phyloP scores from a whole-genome alignment of 2,797 vertebrate species.

The Microctenopoma steveboyesi region DNA sequence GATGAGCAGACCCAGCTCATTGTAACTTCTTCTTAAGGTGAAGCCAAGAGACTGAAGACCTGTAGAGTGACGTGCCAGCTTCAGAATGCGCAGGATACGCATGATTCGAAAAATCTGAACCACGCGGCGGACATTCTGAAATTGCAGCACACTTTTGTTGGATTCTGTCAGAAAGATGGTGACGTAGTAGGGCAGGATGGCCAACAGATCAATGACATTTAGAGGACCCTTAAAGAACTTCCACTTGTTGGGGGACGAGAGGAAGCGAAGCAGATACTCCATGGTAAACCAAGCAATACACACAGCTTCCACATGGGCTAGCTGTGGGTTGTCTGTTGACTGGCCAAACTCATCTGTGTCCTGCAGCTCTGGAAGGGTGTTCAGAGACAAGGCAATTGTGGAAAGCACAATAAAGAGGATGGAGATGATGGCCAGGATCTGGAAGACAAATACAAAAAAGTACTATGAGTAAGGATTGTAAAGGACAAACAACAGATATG shows the following conservation, averaged over 20 bases:
- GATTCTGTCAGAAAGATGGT: constrained; percentile 99
- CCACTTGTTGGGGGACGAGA: constrained; percentile 98
- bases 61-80: constrained; percentile 96
- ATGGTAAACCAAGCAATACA: constrained; percentile 99
- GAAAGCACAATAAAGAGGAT: constrained; percentile 99
- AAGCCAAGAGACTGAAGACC: constrained; percentile 98
- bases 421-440: constrained; percentile 99
- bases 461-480: constrained; percentile 29
- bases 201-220: constrained; percentile 96
- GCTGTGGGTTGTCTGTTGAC: constrained; percentile 94
- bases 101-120: constrained; percentile 99
- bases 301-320: constrained; percentile 97
- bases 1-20: constrained; percentile 96
- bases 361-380: constrained; percentile 98
- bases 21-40: constrained; percentile 96
- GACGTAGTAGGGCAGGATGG: constrained; percentile 97
- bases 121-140: constrained; percentile 96
- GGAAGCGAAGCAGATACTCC: constrained; percentile 98
- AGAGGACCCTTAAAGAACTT: constrained; percentile 99
- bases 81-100: constrained; percentile 96
- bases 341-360: constrained; percentile 94
- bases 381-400: constrained; percentile 98
- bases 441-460: constrained; percentile 71
- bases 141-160: constrained; percentile 98
- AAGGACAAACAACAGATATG: constrained; percentile 2